These are phyloP conservation scores for Tringa solitaria DNA, from an alignment of 2,113 vertebrate species.

Conservation along the genomic window DNA sequence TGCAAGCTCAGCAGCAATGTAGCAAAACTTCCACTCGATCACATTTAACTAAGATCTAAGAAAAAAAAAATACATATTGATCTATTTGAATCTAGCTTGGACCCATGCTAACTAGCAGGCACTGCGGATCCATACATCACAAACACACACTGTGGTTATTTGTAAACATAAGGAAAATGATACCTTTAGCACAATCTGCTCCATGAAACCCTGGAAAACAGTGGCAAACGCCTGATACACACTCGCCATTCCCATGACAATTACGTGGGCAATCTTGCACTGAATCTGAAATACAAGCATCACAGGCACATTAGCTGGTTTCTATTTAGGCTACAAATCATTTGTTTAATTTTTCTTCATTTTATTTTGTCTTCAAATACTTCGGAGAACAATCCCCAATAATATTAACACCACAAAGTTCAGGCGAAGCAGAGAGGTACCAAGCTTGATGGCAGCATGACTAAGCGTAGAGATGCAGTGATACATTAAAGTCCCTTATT, in stretches of 20 bases:
- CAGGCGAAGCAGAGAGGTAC: not conserved
- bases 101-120: not conserved
- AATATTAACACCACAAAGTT: not conserved
- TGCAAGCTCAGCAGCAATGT: not conserved
- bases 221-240: slow-evolving; percentile 94
- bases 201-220: slow-evolving; percentile 98
- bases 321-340: not conserved
- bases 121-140: not conserved
- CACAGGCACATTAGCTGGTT: not conserved
- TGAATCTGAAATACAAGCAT: slow-evolving; percentile 83
- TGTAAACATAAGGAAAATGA: not conserved
- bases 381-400: not conserved
- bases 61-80: not conserved
- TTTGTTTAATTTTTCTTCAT: not conserved
- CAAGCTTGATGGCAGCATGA: not conserved
- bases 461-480: fast-evolving
- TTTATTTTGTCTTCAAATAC: not conserved
- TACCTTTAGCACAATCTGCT: slow-evolving; percentile 99
- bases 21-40: not conserved
- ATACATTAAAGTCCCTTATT: fast-evolving
- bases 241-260: slow-evolving; percentile 97
- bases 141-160: not conserved
- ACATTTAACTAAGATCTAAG: not conserved
- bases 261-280: slow-evolving; percentile 97
- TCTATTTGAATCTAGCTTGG: not conserved